Evolutionary conservation across 2,113 vertebrate species (phyloP), one percentile per base, ranked within the genome.

Genomic region (Callorhinus ursinus): DNA sequence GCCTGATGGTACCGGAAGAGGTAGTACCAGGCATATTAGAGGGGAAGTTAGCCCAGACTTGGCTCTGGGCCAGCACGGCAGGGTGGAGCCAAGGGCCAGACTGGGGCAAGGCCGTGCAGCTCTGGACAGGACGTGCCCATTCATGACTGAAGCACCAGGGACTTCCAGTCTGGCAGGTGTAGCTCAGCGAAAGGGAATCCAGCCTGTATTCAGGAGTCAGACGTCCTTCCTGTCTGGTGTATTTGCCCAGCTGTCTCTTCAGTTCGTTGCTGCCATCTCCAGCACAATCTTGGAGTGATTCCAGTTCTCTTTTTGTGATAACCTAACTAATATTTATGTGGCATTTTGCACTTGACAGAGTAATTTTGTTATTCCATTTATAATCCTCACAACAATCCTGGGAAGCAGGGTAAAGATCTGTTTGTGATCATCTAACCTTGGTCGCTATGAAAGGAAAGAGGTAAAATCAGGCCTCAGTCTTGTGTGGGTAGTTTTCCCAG

Each of bases 161-260:
- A 69, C 90, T 96, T 95, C 97, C 90, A 90, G 96, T 88, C 80
- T 95, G 94, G 76, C 97, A 97, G 97, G 98, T 96, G 65, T 67
- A 97, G 87, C 90, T 97, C 96, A 88, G 87, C 51, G 0, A 26
- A 93, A 95, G 97, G 93, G 97, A 98, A 96, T 96, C 93, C 63
- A 92, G 95, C 51, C 90, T 87, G 74, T 61, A 26, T 88, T 80
- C 90, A 81, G 39, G 89, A 97, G 74, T 93, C 93, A 95, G 87
- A 71, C 53, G 0, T 53, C 42, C 79, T 97, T 96, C 90, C 96
- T 67, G 92, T 96, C 92, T 93, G 96, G 55, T 42, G 9, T 57
- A 86, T 77, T 53, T 80, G 87, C 74, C 86, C 83, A 88, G 74
- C 89, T 89, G 71, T 53, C 95, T 96, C 42, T 71, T 83, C 74